Percentiles rank a stretch among this genome's conserved stretches.
Evolutionary conservation across 2,797 vertebrate species (phyloP).

Genomic region (Knipowitschia caucasica): DNA sequence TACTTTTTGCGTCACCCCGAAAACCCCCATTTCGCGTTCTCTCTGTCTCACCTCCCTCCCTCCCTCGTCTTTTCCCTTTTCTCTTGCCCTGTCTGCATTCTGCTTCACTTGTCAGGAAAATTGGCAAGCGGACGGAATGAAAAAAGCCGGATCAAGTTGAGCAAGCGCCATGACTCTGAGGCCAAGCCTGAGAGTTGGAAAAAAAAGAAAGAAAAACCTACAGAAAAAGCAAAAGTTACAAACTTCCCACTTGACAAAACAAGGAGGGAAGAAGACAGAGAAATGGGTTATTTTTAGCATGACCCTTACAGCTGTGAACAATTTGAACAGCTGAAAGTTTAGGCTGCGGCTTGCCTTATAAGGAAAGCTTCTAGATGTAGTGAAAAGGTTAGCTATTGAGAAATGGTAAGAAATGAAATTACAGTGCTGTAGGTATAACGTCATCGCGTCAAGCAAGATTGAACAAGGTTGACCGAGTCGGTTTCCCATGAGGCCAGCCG

Average conservation of each 20-base stretch:
- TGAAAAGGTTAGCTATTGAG: constrained; percentile 21
- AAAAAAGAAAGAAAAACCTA: constrained; percentile 27
- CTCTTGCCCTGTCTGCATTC: constrained; percentile 54
- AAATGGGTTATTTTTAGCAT: constrained; percentile 62
- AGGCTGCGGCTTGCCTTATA: constrained; percentile 31
- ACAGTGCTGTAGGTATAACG: constrained; percentile 12
- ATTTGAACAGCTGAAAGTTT: constrained; percentile 32
- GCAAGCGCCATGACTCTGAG: constrained; percentile 51
- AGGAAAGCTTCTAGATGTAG: constrained; percentile 14
- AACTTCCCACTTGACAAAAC: constrained; percentile 57
- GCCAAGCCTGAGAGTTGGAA: constrained; percentile 33
- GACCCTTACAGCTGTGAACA: constrained; percentile 39
- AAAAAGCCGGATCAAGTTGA: constrained; percentile 60
- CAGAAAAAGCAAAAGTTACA: constrained; percentile 37
- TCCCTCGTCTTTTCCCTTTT: constrained; percentile 7
- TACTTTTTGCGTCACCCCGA: constrained; percentile 51
- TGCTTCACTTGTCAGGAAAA: constrained; percentile 76
- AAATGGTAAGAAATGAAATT: constrained; percentile 20
- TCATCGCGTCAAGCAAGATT: constrained; percentile 7
- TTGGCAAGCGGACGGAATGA: constrained; percentile 58
- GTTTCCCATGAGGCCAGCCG: constrained; percentile 22
- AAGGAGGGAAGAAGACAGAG: constrained; percentile 23
- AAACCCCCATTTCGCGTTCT: constrained; percentile 20
- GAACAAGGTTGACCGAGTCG: constrained; percentile 15
- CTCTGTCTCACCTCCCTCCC: background rate